phyloP scores from a whole-genome alignment of 1,140 invertebrate genomes.

The Phymorhynchus buccinoides region DNA sequence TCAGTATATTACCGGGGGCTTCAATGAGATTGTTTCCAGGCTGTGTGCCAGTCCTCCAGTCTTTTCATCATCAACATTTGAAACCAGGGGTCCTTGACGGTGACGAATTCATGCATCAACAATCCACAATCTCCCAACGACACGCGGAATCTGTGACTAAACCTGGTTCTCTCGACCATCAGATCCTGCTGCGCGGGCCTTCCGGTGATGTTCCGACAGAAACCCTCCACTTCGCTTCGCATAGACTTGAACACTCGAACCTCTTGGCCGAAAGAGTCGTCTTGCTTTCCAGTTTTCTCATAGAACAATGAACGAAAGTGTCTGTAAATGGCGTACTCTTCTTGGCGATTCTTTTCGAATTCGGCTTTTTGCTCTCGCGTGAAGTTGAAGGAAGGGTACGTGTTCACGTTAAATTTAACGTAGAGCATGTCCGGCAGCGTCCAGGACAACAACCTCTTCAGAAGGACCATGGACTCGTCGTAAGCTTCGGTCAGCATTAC shows the following conservation, averaged over 20 bases:
- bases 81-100: neutral
- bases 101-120: neutral
- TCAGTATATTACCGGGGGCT: no score
- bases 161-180: neutral
- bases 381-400: neutral
- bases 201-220: neutral
- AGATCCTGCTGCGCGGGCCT: neutral
- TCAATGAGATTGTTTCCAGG: no score
- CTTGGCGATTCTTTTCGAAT: neutral
- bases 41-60: neutral
- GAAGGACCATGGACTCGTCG: conserved; percentile 45
- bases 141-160: neutral
- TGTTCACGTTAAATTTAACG: conserved; percentile 10
- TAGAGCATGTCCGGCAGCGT: conserved; percentile 44
- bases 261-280: conserved; percentile 33
- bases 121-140: neutral
- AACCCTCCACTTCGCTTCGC: neutral
- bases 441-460: conserved; percentile 45
- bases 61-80: neutral
- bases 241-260: neutral
- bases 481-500: conserved; percentile 41
- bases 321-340: conserved; percentile 48
- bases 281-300: conserved; percentile 19
- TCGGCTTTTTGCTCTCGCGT: neutral
- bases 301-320: conserved; percentile 45